A percentile compares a stretch with the other conserved stretches of the same genome.
Evolutionary conservation across 2,113 vertebrate genomes (phyloP).

Genomic region (Limnothrissa miodon): DNA sequence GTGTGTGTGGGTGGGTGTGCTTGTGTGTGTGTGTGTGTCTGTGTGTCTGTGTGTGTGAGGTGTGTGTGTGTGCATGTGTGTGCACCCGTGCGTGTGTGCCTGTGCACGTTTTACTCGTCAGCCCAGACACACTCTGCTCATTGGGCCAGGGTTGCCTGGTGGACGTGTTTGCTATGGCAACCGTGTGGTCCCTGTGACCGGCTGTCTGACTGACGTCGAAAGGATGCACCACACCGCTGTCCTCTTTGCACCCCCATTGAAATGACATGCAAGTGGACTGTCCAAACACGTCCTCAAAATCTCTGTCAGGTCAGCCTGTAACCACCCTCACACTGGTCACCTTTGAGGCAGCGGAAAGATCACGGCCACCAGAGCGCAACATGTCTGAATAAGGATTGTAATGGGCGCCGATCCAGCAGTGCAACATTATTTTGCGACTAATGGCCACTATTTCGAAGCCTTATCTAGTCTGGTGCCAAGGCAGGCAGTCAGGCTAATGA

Average conservation of each 20-base stretch:
- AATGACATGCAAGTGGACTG: not conserved
- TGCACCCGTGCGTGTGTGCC: not conserved
- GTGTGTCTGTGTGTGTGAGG: not conserved
- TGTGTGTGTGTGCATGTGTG: not conserved
- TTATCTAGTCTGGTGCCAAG: not conserved
- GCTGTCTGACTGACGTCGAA: not conserved
- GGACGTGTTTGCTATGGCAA: slow-evolving; percentile 42
- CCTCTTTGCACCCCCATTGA: not conserved
- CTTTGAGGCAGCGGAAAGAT: not conserved
- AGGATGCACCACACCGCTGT: slow-evolving; percentile 14
- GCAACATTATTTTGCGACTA: not conserved
- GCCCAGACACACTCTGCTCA: slow-evolving; percentile 25
- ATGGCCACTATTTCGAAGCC: not conserved
- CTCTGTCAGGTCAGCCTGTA: not conserved
- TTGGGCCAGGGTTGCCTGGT: slow-evolving; percentile 24
- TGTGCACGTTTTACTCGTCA: not conserved
- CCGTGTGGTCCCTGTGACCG: not conserved
- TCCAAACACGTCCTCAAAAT: not conserved
- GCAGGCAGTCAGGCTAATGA: not conserved
- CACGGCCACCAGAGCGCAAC: not conserved
- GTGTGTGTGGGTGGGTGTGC: not conserved
- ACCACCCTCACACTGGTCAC: not conserved
- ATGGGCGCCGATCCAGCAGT: not conserved
- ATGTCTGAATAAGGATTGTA: not conserved
- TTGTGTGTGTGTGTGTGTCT: not conserved